Evolutionary conservation across 2,888 invertebrate genomes (phyloP).

Genomic region (Euplagia quadripunctaria): DNA sequence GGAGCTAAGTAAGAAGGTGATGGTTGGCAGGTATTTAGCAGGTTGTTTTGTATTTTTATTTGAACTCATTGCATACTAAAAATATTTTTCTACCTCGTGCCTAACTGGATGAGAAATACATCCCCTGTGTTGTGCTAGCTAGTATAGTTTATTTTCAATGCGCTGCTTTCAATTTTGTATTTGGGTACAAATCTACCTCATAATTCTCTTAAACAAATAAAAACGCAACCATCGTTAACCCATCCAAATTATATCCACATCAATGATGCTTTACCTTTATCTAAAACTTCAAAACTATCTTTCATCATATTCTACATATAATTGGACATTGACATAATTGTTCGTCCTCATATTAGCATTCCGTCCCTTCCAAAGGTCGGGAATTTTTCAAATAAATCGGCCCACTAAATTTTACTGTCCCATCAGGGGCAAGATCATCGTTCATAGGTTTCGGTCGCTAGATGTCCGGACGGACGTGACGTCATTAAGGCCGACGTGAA

Average conservation of each 20-base stretch:
- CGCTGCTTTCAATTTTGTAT: no score
- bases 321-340: conserved; percentile 21
- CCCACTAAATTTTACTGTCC: conserved; percentile 50
- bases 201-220: no score
- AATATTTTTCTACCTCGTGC: no score
- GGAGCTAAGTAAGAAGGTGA: no score
- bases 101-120: no score
- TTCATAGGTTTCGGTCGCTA: conserved; percentile 61
- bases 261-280: neutral
- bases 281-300: neutral
- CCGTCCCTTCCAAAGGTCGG: conserved; percentile 28
- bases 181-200: no score
- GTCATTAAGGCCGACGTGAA: conserved; percentile 57
- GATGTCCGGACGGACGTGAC: conserved; percentile 60
- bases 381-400: conserved; percentile 52
- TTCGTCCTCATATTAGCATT: conserved; percentile 38
- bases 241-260: neutral
- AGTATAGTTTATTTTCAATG: no score
- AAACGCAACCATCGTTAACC: no score
- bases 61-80: no score
- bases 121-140: no score
- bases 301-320: neutral
- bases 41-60: no score
- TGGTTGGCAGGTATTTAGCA: no score
- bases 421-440: conserved; percentile 55